Evolutionary conservation across 2,888 invertebrate genomes (phyloP), one percentile per base, ranked within the genome.

Genomic region (Drosophila stalkeri): DNA sequence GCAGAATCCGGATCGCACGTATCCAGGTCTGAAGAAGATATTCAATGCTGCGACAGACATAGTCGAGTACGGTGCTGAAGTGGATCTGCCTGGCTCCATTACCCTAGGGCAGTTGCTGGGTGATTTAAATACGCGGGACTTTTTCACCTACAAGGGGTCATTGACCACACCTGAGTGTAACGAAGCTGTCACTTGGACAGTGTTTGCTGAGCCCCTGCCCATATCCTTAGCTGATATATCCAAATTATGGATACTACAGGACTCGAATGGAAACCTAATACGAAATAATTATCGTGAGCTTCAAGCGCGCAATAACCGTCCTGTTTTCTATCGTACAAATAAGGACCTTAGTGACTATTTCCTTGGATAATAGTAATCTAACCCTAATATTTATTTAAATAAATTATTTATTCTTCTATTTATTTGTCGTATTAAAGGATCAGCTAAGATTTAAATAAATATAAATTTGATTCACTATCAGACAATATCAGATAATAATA

Each of bases 141-240:
- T 88, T 59, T 92, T 79, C 54, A 83, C 91, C 2, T 92, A 92
- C n/a, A 81, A 72, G 35, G 97, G 97, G 0, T 97, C 97, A 0
- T 93, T 97, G 60, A 97, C 97, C 1, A 96, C 96, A 0, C 97
- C 97, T 0, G 93, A 85, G 0, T 97, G 97, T 90, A 94, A 94
- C 62, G 96, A 97, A 89, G 94, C 94, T 0, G 96, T 96, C 39
- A 94, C 94, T 7, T 97, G 96, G 96, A 95, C 96, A 12, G 94
- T 97, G 1, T 94, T 95, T 75, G 92, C 94, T 0, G 93, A 94
- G 12, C 93, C 93, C 12, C 85, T 94, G n/a, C 93, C 94, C 1
- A 92, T 95, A 70, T 64, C 91, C 3, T 62, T 72, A 1, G 33
- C 44, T 2, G 61, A 89, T 56, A 44, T 89, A 18, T 70, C 77